Base-by-base conservation (phyloP, 2,888 invertebrate species). In the Volucella bombylans region DNA sequence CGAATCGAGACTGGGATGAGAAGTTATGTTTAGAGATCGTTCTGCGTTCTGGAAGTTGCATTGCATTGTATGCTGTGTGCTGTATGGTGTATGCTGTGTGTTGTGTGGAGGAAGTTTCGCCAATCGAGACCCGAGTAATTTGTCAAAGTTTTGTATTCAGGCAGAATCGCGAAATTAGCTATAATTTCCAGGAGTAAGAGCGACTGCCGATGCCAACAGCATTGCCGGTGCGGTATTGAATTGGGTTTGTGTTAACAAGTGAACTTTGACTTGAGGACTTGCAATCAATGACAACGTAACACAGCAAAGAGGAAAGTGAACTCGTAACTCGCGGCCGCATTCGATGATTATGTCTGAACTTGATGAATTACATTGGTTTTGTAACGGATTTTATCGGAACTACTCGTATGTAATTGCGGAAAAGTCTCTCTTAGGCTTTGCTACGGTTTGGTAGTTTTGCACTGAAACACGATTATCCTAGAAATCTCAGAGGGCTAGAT, bases 41-140 rank as follows among this genome's bases (percentile, higher is more conserved):
- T 23, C 64, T 50, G 52, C 59, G 64, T 59, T 8, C 61, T 72
- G 67, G 52, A 76, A 68, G 54, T 77, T 77, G 54, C 38, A 54
- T 61, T 62, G 69, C 62, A 47, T 64, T 73, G 62, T 64, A 52
- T 59, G 39, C 15, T 14, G 61, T 54, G 52, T 39, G 8, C n/a
- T 43, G 64, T 55, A 38, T 11, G 41, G 80, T n/a, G n/a, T n/a
- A n/a, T 62, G 12, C 47, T 14, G 61, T 54, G 52, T 23, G 8
- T 18, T 43, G 64, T 57, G 45, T 11, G 41, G 80, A 47, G 74
- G 72, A 85, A 85, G 65, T 80, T 85, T 80, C 50, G 47, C 74
- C 80, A 80, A 80, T 85, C 83, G 74, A 76, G 83, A 80, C 80
- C 83, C 76, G 71, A 76, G 83, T 72, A 76, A 76, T 85, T 80